Evolutionary conservation across 2,797 vertebrate genomes (phyloP).

Genomic region (Neosalanx taihuensis): DNA sequence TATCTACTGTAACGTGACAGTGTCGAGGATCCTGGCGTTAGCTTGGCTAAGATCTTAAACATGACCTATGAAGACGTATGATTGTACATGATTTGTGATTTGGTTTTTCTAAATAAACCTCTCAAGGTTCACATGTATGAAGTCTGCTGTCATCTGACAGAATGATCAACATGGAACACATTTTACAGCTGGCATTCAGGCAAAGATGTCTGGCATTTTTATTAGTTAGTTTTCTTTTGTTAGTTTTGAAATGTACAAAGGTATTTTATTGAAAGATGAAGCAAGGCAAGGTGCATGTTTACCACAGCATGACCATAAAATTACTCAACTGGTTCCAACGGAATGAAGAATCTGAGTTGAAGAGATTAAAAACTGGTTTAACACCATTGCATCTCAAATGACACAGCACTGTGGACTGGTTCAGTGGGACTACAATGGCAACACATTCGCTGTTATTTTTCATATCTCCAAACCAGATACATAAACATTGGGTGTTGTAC

Average conservation of each 20-base stretch:
- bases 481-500: not conserved
- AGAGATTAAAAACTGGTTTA: not conserved
- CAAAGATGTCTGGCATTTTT: no score
- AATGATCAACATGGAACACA: constrained; percentile 40
- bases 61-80: constrained; percentile 17
- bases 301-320: not conserved
- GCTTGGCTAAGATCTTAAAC: constrained; percentile 12
- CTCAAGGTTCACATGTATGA: constrained; percentile 15
- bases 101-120: constrained; percentile 43
- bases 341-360: not conserved
- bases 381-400: not conserved
- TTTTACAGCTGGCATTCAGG: constrained; percentile 27
- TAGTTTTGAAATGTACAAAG: not conserved
- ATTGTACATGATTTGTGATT: not conserved
- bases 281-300: not conserved
- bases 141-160: constrained; percentile 17
- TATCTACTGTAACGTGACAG: constrained; percentile 27
- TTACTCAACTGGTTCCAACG: not conserved
- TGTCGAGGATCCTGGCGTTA: constrained; percentile 26
- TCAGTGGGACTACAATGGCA: not conserved
- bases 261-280: not conserved
- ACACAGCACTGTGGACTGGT: not conserved
- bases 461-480: not conserved
- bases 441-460: not conserved
- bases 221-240: not conserved